Conservation (phyloP, 92 coral and sea anemone genomes). For the Anthopleura xanthogrammica region DNA sequence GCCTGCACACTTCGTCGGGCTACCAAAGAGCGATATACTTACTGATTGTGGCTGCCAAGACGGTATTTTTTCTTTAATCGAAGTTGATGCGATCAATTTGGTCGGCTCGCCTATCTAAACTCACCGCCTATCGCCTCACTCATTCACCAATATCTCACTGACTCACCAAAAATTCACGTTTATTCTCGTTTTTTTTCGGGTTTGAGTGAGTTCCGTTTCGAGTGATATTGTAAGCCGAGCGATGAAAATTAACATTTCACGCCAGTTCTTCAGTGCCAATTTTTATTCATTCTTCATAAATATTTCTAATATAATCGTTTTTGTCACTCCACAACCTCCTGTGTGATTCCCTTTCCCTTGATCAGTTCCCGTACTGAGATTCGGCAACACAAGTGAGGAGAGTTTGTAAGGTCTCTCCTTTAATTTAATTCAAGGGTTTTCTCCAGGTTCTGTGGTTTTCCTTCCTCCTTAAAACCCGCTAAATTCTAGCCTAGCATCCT, state of each 20-base stretch:
- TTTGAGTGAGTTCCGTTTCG: not conserved
- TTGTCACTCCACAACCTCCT: too few species aligned
- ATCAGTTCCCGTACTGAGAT: too few species aligned
- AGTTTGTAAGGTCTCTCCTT: too few species aligned
- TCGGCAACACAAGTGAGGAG: too few species aligned
- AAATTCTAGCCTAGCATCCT: too few species aligned
- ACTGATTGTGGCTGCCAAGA: not conserved
- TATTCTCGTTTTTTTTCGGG: not conserved
- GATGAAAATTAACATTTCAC: not conserved
- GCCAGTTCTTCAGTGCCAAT: not conserved
- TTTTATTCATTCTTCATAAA: not conserved
- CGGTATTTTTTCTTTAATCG: not conserved
- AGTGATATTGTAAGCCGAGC: not conserved
- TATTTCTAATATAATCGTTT: too few species aligned
- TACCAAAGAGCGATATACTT: not conserved
- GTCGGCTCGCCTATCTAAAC: constrained; percentile 1
- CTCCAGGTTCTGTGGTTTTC: too few species aligned
- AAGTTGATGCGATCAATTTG: not conserved
- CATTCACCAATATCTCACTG: not conserved
- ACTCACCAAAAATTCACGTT: not conserved
- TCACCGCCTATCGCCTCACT: not conserved
- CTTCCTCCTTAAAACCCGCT: too few species aligned
- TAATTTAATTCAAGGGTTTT: too few species aligned
- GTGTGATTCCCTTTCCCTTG: too few species aligned
- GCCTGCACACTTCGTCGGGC: not conserved